Percentiles rank a stretch among this genome's conserved stretches.
phyloP scores from a whole-genome alignment of 2,797 vertebrate genomes.

The Lacerta viridis region DNA sequence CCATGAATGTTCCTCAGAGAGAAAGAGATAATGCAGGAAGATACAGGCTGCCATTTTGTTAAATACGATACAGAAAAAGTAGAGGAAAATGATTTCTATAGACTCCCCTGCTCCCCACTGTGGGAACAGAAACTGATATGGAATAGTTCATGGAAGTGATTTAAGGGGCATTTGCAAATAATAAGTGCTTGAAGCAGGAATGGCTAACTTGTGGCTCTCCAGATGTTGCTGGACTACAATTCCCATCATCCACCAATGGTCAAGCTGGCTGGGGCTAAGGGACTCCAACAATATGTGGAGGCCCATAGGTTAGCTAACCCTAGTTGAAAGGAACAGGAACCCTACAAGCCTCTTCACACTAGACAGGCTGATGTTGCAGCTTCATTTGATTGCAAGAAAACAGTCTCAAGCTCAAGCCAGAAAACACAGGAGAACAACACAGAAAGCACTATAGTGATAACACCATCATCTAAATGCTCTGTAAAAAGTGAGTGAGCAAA shows the following conservation, averaged over 20 bases:
- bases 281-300: too few relatives aligned
- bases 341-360: neutral
- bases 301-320: too few relatives aligned
- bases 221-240: too few relatives aligned
- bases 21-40: neutral
- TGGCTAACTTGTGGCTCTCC: too few relatives aligned
- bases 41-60: neutral
- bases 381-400: neutral
- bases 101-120: neutral
- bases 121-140: neutral
- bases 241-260: too few relatives aligned
- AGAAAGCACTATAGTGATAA: neutral
- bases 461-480: neutral
- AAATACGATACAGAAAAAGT: neutral
- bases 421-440: neutral
- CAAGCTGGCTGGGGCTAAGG: too few relatives aligned
- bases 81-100: neutral
- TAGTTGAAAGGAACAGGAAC: neutral
- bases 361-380: neutral
- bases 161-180: too few relatives aligned
- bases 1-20: too few relatives aligned
- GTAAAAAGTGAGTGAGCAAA: neutral
- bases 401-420: neutral
- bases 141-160: neutral
- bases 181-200: too few relatives aligned